phyloP scores from a whole-genome alignment of 2,113 vertebrate genomes.

The Gopherus flavomarginatus region DNA sequence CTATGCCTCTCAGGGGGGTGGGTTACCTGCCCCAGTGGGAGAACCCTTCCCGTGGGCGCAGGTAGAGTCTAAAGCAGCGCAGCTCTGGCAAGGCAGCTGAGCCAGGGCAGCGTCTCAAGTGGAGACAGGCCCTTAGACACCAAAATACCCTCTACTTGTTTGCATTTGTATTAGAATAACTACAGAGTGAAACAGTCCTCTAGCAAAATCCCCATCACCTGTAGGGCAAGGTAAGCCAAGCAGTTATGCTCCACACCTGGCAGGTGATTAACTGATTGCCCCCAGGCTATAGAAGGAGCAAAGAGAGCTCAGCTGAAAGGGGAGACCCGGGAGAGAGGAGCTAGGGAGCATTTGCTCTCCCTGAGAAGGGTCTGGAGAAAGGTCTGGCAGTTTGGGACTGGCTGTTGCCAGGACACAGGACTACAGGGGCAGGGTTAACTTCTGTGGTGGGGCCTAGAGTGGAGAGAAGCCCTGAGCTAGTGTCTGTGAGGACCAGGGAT shows the following conservation, averaged over 20 bases:
- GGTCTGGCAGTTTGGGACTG: background rate
- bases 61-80: background rate
- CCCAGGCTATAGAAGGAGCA: background rate
- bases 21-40: background rate
- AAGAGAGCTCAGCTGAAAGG: background rate
- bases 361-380: background rate
- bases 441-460: background rate
- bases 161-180: background rate
- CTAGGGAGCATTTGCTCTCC: background rate
- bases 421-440: background rate
- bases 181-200: background rate
- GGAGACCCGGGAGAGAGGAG: background rate
- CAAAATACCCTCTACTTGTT: background rate
- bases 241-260: background rate
- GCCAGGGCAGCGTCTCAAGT: background rate
- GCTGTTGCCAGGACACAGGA: background rate
- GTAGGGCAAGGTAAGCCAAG: background rate
- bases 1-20: no score
- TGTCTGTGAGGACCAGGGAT: background rate
- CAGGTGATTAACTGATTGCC: no score
- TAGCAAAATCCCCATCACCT: background rate
- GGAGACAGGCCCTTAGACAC: background rate
- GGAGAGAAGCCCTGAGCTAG: background rate
- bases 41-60: background rate
- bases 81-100: background rate